Evolutionary conservation across 2,888 invertebrate genomes (phyloP), one percentile per base, ranked within the genome.

Genomic region (Escarpia spicata): DNA sequence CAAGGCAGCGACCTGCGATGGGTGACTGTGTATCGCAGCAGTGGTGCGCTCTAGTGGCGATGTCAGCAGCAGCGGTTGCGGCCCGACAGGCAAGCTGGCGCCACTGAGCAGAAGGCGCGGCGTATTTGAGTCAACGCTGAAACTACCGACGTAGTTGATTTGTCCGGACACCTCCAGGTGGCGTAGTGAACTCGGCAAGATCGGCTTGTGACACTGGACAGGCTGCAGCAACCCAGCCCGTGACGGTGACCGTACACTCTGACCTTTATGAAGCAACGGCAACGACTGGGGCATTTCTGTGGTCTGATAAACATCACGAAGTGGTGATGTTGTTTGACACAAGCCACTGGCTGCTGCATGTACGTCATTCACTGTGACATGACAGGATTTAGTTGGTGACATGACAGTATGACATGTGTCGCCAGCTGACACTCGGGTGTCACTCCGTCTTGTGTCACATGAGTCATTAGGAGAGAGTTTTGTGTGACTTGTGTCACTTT

Each of bases 191-290:
- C 75, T 75, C 75, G 75, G 75, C 75, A 75, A 75, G n/a, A 75
- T 75, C 75, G 75, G 75, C 75, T 75, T 75, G 75, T 75, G 75
- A 75, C 75, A 75, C 75, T 75, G 75, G 75, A 75, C n/a, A 6
- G 75, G 75, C 75, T 75, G 75, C 75, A 75, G 19, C 75, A 75
- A 26, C 6, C 75, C 75, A 75, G 19, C 75, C 26, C 19, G 15
- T 26, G 26, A 75, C 26, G n/a, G n/a, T 26, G 75, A 75, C 75
- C 3, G 19, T 75, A 26, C 6, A 75, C 75, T 75, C 75, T 75
- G 75, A 75, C 75, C 75, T n/a, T 26, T 15, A 75, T 75, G 75
- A 15, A 26, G n/a, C 19, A 75, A 6, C 75, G 15, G 75, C 75
- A 19, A 15, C 6, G 75, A 75, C n/a, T 26, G 75, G 75, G 75